Evolutionary conservation across 2,888 invertebrate species (phyloP).

Genomic region (Chorisops tibialis): DNA sequence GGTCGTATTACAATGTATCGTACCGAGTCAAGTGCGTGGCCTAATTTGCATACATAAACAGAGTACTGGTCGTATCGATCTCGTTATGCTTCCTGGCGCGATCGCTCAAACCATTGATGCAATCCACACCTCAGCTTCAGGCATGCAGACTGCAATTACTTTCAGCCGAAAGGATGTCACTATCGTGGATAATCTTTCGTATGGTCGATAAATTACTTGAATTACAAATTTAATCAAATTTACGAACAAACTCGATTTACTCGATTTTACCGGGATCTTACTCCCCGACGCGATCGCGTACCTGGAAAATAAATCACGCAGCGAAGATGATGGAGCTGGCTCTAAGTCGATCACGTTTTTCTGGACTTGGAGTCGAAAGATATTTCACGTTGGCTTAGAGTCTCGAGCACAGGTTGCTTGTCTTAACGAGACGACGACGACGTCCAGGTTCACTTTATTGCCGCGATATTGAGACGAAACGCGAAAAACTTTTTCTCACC

Average conservation of each 20-base stretch:
- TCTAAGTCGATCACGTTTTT: constrained; percentile 25
- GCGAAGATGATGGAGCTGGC: constrained; percentile 7
- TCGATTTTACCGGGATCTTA: neutral
- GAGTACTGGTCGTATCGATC: neutral
- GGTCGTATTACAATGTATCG: no score
- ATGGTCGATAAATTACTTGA: no score
- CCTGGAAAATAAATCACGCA: no score
- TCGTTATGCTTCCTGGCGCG: neutral
- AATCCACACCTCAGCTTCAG: neutral
- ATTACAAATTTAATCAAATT: no score
- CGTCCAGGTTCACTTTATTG: no score
- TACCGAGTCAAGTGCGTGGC: neutral
- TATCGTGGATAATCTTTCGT: no score
- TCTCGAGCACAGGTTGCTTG: constrained; percentile 21
- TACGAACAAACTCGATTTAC: constrained; percentile 11
- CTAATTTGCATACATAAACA: constrained; percentile 6
- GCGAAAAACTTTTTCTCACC: neutral
- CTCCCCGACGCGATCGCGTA: neutral
- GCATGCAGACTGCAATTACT: neutral
- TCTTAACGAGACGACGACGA: constrained; percentile 4
- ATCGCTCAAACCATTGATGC: constrained; percentile 2
- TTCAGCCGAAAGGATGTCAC: no score
- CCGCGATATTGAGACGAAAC: no score
- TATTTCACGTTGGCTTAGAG: neutral
- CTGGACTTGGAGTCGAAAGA: constrained; percentile 5